Evolutionary conservation across 2,797 vertebrate genomes (phyloP), one percentile per base, ranked within the genome.

Genomic region (Lacerta viridis): DNA sequence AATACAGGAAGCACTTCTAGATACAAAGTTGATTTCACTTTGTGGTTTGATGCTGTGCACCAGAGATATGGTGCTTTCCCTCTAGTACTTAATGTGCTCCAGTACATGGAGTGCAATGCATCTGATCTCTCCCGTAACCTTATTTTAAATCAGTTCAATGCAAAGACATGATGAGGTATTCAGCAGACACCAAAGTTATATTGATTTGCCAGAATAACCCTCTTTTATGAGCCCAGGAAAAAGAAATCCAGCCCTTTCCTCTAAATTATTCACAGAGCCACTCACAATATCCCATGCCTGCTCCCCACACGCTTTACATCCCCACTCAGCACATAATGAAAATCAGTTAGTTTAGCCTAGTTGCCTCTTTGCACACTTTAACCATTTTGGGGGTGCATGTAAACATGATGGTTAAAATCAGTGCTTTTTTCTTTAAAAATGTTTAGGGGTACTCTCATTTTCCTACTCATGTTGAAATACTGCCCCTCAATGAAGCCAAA

Each of bases 1-100:
- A 61, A 76, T 11, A 75, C 80, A 39, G n/a, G 15, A 76, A 83
- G 61, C 29, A 20, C 41, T 88, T 76, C 68, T 43, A 88, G 72
- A 33, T 66, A 76, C 15, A 50, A 50, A 11, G 9, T 83, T 33
- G 77, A 13, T 69, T 66, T 55, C 69, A 61, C 33, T 69, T 20
- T 3, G 27, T 69, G 10, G 27, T n/a, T 68, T 77, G 69, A 59
- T 7, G 83, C 75, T 61, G 25, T 4, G 33, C n/a, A 23, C 43
- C 55, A 59, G 15, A 66, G 61, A 68, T 41, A 61, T 64, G 23
- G 17, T 76, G 27, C 55, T 13, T 77, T 66, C 74, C 39, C 61
- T 20, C 23, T 13, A 61, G 50, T 11, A 43, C 50, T 66, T 68
- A 86, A 41, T n/a, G 11, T 25, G 29, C 23, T 27, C 29, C n/a